phyloP scores from a whole-genome alignment of 2,113 vertebrate species.

The Hydrochoerus hydrochaeris region DNA sequence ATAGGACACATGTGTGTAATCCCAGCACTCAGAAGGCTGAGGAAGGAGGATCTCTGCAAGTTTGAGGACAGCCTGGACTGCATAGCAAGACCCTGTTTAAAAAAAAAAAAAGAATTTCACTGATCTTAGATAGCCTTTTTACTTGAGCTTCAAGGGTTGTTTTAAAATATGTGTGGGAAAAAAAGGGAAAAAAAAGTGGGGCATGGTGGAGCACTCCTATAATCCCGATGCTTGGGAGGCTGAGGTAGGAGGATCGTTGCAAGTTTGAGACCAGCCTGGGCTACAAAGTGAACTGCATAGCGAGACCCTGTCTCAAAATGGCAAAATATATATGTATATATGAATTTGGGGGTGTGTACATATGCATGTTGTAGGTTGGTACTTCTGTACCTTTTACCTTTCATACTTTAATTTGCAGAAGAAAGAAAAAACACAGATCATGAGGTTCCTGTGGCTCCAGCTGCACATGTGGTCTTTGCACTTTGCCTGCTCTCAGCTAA shows the following conservation, averaged over 20 bases:
- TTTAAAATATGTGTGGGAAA: background rate
- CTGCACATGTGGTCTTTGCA: background rate
- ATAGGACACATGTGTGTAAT: background rate
- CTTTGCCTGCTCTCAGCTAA: conserved; percentile 82
- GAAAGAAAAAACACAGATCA: background rate
- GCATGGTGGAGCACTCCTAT: no score
- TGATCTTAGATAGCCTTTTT: background rate
- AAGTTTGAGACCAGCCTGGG: no score
- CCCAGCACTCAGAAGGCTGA: background rate
- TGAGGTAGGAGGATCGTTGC: no score
- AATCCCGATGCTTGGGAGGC: no score
- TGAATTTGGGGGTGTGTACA: background rate
- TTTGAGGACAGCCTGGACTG: background rate
- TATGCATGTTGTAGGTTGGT: background rate
- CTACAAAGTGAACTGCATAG: no score
- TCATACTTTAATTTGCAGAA: background rate
- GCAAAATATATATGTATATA: no score
- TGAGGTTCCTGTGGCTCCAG: background rate
- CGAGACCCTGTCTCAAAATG: no score
- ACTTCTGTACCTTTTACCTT: background rate
- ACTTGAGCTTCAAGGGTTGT: background rate
- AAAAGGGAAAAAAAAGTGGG: no score
- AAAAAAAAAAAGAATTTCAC: background rate
- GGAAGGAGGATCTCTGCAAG: background rate
- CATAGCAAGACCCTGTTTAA: background rate